Conservation (phyloP, 2,888 invertebrate genomes). For the Hedychridium roseum region DNA sequence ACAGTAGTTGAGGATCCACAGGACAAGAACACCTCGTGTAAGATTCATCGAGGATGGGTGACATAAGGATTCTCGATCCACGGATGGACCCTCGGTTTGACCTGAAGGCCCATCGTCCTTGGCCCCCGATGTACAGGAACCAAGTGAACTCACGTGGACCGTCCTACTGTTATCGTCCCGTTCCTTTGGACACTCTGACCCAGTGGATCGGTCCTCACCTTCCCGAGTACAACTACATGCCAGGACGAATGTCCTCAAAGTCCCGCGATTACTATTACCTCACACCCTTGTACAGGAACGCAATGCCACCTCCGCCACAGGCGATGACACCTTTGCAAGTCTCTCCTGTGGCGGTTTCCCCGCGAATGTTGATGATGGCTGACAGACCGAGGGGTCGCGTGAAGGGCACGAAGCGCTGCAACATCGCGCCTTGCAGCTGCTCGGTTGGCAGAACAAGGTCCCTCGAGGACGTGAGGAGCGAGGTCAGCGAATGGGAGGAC, state of each 20-base stretch:
- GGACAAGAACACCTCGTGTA: conserved; percentile 4
- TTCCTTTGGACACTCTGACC: conserved; percentile 65
- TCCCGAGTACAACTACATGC: conserved; percentile 65
- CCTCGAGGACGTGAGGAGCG: conserved; percentile 76
- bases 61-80: conserved; percentile 66
- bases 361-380: conserved; percentile 58
- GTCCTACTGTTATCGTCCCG: conserved; percentile 63
- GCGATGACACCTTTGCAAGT: conserved; percentile 41
- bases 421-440: conserved; percentile 68
- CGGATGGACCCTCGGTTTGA: conserved; percentile 71
- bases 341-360: conserved; percentile 44
- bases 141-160: conserved; percentile 52
- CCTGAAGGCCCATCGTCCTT: conserved; percentile 67
- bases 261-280: conserved; percentile 71
- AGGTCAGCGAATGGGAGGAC: conserved; percentile 72
- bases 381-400: conserved; percentile 46
- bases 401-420: conserved; percentile 44
- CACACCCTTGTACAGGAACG: conserved; percentile 74
- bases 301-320: conserved; percentile 68
- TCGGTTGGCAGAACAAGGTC: conserved; percentile 71
- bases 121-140: conserved; percentile 72
- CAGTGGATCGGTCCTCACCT: conserved; percentile 67
- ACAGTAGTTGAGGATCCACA: too few relatives aligned
- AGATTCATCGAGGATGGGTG: conserved; percentile 64
- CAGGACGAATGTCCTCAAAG: conserved; percentile 64